Percentiles rank a stretch among this genome's conserved stretches.
These are phyloP conservation scores for Schizopygopsis malacanthus DNA, from an alignment of 2,797 vertebrate genomes.

Conservation along the genomic window DNA sequence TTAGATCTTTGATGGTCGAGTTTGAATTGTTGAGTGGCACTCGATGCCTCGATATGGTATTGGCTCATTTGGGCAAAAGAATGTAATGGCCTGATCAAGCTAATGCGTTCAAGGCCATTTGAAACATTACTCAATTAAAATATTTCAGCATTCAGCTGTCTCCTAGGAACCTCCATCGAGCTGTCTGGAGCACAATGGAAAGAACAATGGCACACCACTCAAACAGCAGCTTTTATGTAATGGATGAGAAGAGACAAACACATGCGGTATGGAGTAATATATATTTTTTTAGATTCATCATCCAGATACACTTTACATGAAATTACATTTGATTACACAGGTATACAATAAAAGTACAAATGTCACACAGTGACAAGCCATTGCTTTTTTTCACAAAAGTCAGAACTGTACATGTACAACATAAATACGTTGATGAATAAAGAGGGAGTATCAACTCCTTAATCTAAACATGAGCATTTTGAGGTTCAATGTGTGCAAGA, in stretches of 20 bases:
- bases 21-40: constrained; percentile 40
- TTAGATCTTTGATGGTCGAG: constrained; percentile 1
- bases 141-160: constrained; percentile 30
- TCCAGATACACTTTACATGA: constrained; percentile 19
- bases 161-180: constrained; percentile 28
- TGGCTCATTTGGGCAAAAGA: constrained; percentile 45
- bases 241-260: not conserved
- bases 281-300: constrained; percentile 19
- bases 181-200: constrained; percentile 31
- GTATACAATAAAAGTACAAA: constrained; percentile 48
- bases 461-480: not conserved
- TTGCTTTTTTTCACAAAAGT: constrained; percentile 60
- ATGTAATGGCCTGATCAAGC: constrained; percentile 42
- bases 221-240: constrained; percentile 35
- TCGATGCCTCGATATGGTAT: constrained; percentile 48
- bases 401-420: constrained; percentile 53
- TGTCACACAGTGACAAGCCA: constrained; percentile 69
- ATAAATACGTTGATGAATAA: constrained; percentile 56
- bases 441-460: not conserved
- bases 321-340: constrained; percentile 38
- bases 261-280: not conserved
- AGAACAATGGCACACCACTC: constrained; percentile 29
- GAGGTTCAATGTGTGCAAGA: not conserved
- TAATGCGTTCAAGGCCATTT: constrained; percentile 49
- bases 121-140: constrained; percentile 49